Evolutionary conservation across 1,140 invertebrate species (phyloP), one percentile per base, ranked within the genome.

Genomic region (Drosophila tristis): DNA sequence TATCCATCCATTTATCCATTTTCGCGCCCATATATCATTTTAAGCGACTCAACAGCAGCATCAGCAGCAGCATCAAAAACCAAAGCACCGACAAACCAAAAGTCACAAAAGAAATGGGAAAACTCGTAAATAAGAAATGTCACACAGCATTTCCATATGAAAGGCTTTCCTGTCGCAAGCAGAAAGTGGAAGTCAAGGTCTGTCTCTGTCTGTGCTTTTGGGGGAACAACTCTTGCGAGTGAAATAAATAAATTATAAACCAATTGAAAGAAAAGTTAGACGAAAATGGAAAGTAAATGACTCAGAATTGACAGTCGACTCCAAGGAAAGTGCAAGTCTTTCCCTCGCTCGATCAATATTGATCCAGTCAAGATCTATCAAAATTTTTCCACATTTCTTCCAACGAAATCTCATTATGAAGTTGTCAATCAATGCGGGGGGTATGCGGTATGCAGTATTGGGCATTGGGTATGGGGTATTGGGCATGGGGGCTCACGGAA

Each of bases 91-190:
- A 55, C 71, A 74, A 43, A 74, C 48, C 44, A 49, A 74, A 35
- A 66, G 51, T 53, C 50, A 75, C 82, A 80, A 85, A 86, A 78
- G 70, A 74, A 47, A 63, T 55, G 54, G 39, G 51, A 44, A 72
- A 71, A 45, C 61, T 59, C 54, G 72, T 74, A 65, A 66, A 75
- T 65, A 75, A 75, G 54, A 57, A 66, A 59, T 65, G 53, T 53
- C 60, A 53, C 70, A 73, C 51, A 20, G 44, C 67, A 70, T 70
- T 68, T 70, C 63, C 66, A 70, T 70, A 68, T 68, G 66, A 70
- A 70, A 70, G 51, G 25, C 50, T 68, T 68, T 66, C 31, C 25
- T 49, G 16, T 49, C 39, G 45, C 25, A 25, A 20, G 6, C 44
- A 4, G 31, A 49, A 49, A 65, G 43, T 55, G 49, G 35, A 51